Percentiles rank a stretch among this genome's conserved stretches.
Evolutionary conservation across 1,140 invertebrate genomes (phyloP).

Genomic region (Zaprionus gabonicus): DNA sequence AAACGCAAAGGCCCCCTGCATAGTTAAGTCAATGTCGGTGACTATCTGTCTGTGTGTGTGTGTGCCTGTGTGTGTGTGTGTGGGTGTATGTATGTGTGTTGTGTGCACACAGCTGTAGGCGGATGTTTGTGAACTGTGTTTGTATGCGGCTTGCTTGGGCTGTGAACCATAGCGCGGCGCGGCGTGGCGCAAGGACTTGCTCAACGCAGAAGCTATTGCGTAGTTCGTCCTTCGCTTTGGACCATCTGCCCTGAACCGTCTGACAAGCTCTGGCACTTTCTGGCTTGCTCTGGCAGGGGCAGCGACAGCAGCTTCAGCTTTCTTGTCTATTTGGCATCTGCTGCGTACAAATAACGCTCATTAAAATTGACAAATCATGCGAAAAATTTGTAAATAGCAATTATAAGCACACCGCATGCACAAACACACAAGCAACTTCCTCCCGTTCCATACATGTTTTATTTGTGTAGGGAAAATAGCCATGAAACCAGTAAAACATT

Average conservation of each 20-base stretch:
- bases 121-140: background rate
- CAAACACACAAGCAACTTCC: conserved; percentile 9
- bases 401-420: conserved; percentile 42
- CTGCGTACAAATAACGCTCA: conserved; percentile 71
- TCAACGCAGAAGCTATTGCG: conserved; percentile 31
- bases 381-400: conserved; percentile 79
- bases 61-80: background rate
- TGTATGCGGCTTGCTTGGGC: conserved; percentile 2
- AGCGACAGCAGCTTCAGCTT: background rate
- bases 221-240: conserved; percentile 36
- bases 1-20: conserved; percentile 36
- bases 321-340: conserved; percentile 63
- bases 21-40: conserved; percentile 16
- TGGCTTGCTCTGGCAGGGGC: conserved; percentile 18
- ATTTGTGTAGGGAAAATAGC: no score
- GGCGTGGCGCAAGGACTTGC: background rate
- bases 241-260: conserved; percentile 24
- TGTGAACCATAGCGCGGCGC: background rate
- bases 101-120: background rate
- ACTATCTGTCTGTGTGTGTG: background rate
- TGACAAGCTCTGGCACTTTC: conserved; percentile 28
- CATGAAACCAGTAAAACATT: no score
- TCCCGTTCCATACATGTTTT: background rate
- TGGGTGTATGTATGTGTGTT: background rate
- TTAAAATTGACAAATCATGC: conserved; percentile 81